These are phyloP conservation scores for Sarcophilus harrisii DNA, from an alignment of 2,797 vertebrate species.

Conservation along the genomic window DNA sequence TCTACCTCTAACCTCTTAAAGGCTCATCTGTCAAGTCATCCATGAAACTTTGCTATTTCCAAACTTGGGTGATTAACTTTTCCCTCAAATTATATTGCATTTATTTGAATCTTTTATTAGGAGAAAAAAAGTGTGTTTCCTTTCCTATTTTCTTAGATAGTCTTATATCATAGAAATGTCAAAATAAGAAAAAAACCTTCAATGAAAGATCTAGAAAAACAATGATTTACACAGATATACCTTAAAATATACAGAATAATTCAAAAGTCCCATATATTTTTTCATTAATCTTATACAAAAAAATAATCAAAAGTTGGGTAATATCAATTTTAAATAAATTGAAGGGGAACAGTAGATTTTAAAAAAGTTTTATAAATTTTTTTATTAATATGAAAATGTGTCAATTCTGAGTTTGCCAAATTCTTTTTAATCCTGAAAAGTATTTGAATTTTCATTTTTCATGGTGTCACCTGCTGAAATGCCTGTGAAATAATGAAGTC, in stretches of 20 bases:
- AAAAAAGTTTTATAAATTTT: background rate
- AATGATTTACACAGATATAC: background rate
- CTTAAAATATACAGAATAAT: background rate
- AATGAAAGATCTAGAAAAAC: background rate
- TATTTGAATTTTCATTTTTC: background rate
- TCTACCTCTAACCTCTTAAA: background rate
- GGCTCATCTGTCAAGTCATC: background rate
- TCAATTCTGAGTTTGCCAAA: background rate
- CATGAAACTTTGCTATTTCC: background rate
- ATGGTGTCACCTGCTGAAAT: background rate
- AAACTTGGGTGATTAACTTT: background rate
- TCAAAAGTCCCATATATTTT: background rate
- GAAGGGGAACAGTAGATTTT: background rate
- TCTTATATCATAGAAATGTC: background rate
- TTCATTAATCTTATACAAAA: background rate
- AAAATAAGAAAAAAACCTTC: background rate
- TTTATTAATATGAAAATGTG: background rate
- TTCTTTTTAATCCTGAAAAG: background rate
- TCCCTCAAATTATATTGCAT: background rate
- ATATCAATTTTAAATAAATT: background rate
- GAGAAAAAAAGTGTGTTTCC: background rate
- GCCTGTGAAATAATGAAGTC: constrained; percentile 21
- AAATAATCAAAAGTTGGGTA: background rate
- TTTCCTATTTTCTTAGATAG: background rate
- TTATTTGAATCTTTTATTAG: background rate